phyloP scores from a whole-genome alignment of 2,113 vertebrate species.

The Anguilla japonica region DNA sequence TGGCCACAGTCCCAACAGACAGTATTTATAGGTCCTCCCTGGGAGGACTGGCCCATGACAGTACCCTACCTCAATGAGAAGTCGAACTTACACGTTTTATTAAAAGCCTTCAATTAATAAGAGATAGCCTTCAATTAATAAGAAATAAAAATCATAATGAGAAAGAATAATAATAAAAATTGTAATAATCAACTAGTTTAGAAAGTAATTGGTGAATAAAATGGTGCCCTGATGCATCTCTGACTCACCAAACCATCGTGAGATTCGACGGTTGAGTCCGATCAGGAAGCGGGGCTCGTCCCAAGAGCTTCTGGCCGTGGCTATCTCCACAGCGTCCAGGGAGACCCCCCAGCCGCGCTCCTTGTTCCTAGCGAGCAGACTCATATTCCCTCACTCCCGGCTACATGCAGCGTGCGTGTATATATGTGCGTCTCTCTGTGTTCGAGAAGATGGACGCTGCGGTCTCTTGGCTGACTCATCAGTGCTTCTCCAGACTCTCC shows the following conservation, averaged over 20 bases:
- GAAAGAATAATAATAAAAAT: background rate
- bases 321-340: constrained; percentile 23
- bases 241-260: constrained; percentile 53
- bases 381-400: background rate
- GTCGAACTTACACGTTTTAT: no score
- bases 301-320: constrained; percentile 10
- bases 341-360: constrained; percentile 11
- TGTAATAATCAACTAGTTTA: no score
- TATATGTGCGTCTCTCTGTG: background rate
- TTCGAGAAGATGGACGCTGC: background rate
- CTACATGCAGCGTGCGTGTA: background rate
- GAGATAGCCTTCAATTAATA: background rate
- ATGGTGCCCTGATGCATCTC: no score
- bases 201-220: no score
- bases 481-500: background rate
- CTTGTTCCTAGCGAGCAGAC: constrained; percentile 10
- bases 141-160: background rate
- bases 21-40: background rate
- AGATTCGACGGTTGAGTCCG: constrained; percentile 30
- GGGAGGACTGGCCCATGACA: background rate
- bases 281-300: constrained; percentile 29
- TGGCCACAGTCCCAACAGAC: background rate
- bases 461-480: background rate
- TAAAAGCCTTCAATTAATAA: no score
- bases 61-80: no score